Conservation (phyloP, 2,113 vertebrate genomes). For the Microcebus murinus region DNA sequence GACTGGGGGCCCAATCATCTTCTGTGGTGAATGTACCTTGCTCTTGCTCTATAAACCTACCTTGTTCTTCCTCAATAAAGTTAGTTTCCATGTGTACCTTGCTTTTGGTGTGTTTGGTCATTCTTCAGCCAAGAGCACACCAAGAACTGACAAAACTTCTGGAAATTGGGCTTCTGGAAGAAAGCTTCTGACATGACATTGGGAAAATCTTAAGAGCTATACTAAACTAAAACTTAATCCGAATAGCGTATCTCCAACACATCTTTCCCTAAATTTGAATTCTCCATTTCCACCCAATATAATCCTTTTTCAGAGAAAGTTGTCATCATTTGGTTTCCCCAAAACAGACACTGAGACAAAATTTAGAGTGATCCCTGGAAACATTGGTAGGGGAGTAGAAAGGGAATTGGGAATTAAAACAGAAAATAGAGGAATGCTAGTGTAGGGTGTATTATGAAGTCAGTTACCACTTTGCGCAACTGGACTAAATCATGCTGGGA, state of each 20-base stretch:
- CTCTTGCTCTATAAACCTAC: no score
- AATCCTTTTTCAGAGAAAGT: not conserved
- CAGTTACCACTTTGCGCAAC: not conserved
- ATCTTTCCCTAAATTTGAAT: not conserved
- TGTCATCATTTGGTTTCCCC: not conserved
- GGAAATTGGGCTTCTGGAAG: not conserved
- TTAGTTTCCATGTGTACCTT: no score
- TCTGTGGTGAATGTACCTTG: no score
- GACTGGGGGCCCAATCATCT: no score
- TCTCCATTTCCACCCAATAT: not conserved
- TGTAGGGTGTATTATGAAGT: not conserved
- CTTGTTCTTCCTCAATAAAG: no score
- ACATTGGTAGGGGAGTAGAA: no score
- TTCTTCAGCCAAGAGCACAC: no score
- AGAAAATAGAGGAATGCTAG: not conserved
- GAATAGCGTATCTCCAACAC: not conserved
- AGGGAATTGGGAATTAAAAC: not conserved
- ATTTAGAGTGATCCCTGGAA: not conserved
- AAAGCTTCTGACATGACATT: not conserved
- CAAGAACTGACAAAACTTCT: not conserved
- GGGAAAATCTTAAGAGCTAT: not conserved
- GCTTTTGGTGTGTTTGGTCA: no score
- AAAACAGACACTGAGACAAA: not conserved
- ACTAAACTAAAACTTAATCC: not conserved
- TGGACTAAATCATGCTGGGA: not conserved